These are phyloP conservation scores for Oncorhynchus nerka DNA, from an alignment of 2,113 vertebrate genomes.

Conservation along the genomic window DNA sequence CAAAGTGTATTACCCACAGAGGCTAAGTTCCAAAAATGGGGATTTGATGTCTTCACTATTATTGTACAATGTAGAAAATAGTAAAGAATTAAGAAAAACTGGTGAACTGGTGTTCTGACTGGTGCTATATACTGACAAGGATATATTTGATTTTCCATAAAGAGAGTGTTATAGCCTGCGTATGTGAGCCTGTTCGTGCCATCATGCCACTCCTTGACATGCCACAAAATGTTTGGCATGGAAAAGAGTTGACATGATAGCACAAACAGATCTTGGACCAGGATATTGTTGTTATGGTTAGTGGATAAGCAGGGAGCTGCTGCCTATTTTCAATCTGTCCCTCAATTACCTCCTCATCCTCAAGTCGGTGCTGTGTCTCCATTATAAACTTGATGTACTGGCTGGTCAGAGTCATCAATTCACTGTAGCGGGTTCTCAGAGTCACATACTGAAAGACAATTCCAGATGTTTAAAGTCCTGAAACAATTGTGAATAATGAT, in stretches of 20 bases:
- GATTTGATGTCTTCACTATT: not conserved
- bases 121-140: no score
- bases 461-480: not conserved
- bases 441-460: constrained; percentile 83
- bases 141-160: no score
- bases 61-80: no score
- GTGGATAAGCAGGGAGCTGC: not conserved
- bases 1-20: not conserved
- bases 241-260: no score
- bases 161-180: no score
- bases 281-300: not conserved
- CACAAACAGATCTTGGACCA: no score
- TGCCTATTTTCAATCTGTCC: not conserved
- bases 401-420: constrained; percentile 87
- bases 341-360: constrained; percentile 87
- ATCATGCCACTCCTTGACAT: no score
- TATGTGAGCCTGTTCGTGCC: no score
- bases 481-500: no score
- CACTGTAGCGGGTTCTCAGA: constrained; percentile 88
- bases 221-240: no score
- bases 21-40: not conserved
- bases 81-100: no score
- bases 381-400: constrained; percentile 93
- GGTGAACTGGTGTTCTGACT: no score
- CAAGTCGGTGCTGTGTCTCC: constrained; percentile 83